A percentile compares a stretch with the other conserved stretches of the same genome.
These are phyloP conservation scores for Metacarcinus magister DNA, from an alignment of 2,888 invertebrate species.

Conservation along the genomic window DNA sequence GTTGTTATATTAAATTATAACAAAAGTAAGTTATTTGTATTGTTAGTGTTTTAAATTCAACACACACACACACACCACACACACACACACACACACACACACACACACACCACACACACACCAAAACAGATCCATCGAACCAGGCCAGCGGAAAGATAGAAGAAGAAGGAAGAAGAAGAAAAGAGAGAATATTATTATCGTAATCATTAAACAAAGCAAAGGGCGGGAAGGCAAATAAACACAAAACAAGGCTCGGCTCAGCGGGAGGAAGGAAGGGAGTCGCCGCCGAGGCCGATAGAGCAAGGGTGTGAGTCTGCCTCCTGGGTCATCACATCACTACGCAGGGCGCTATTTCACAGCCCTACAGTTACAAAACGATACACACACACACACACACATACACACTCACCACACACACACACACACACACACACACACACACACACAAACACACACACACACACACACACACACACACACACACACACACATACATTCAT, in stretches of 20 bases:
- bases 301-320: neutral
- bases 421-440: neutral
- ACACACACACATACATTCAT: neutral
- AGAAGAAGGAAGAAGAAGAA: neutral
- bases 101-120: conserved; percentile 39
- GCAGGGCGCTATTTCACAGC: neutral
- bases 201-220: neutral
- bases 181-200: neutral
- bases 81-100: conserved; percentile 9
- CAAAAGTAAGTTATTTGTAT: too few relatives aligned
- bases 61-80: neutral
- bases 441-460: neutral
- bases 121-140: neutral
- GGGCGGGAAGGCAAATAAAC: neutral
- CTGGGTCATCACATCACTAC: neutral
- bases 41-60: neutral
- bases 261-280: neutral
- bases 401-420: neutral
- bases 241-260: conserved; percentile 7
- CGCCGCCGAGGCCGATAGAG: neutral
- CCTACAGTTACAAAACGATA: neutral
- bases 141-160: neutral
- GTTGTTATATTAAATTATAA: too few relatives aligned
- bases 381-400: neutral
- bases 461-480: neutral